Conservation (phyloP, 1,140 invertebrate genomes). For the Acromyrmex echinatior region DNA sequence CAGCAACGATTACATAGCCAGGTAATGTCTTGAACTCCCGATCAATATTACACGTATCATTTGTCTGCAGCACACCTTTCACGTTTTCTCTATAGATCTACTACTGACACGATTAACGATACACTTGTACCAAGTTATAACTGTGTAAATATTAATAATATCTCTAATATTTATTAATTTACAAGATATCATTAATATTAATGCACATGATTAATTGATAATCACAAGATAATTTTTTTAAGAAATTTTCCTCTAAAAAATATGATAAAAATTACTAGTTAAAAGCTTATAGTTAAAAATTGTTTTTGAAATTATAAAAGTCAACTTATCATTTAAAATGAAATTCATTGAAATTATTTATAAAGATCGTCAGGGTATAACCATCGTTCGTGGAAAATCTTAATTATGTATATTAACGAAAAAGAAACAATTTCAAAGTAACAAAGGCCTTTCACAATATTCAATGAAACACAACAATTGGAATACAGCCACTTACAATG, state of each 20-base stretch:
- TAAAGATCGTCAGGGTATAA: background rate
- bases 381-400: background rate
- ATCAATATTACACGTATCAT: background rate
- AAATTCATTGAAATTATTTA: background rate
- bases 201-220: background rate
- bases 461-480: slow-evolving; percentile 21
- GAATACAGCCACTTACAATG: background rate
- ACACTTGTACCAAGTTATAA: background rate
- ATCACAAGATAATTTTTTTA: background rate
- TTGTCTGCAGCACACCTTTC: background rate
- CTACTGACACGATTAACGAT: background rate
- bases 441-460: slow-evolving; percentile 12
- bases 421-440: background rate
- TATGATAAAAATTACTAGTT: background rate
- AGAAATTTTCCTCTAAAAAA: background rate
- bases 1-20: slow-evolving; percentile 91
- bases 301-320: too few species aligned
- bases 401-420: slow-evolving; percentile 5
- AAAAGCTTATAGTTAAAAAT: too few species aligned
- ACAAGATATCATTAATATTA: background rate
- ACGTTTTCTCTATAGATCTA: background rate
- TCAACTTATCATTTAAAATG: background rate
- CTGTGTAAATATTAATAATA: background rate
- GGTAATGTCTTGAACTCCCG: slow-evolving; percentile 83
- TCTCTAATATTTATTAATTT: background rate